phyloP scores from a whole-genome alignment of 2,888 invertebrate genomes.

The Diaphora mendica region DNA sequence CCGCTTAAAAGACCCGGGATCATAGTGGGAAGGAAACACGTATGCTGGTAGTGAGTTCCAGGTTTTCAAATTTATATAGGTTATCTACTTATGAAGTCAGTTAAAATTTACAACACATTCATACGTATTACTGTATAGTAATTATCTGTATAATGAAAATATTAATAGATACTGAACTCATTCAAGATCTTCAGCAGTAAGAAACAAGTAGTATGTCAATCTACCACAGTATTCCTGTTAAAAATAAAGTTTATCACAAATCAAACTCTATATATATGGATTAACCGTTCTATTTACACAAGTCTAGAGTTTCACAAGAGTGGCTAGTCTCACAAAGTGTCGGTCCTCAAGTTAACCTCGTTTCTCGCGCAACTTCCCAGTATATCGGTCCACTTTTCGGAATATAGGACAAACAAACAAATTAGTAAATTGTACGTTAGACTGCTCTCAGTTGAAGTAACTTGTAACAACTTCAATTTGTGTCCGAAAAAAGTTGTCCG shows the following conservation, averaged over 20 bases:
- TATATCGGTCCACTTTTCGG: constrained; percentile 4
- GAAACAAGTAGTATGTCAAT: neutral
- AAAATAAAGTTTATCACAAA: neutral
- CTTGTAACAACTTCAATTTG: neutral
- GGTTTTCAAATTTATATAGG: too few relatives aligned
- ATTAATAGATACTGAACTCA: too few relatives aligned
- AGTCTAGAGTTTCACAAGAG: constrained; percentile 11
- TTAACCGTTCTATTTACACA: constrained; percentile 14
- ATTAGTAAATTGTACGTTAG: constrained; percentile 30
- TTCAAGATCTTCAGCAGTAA: neutral
- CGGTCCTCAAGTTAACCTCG: constrained; percentile 20
- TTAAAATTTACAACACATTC: too few relatives aligned
- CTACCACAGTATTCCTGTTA: neutral
- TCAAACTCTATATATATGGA: neutral
- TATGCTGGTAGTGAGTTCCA: too few relatives aligned
- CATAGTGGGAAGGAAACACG: too few relatives aligned
- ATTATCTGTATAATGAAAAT: too few relatives aligned
- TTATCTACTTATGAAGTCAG: too few relatives aligned
- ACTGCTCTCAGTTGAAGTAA: constrained; percentile 10
- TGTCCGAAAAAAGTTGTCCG: neutral
- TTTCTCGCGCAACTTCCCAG: constrained; percentile 28
- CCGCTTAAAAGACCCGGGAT: too few relatives aligned
- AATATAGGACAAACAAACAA: constrained; percentile 41
- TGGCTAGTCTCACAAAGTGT: constrained; percentile 6
- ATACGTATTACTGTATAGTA: too few relatives aligned